Evolutionary conservation across 2,797 vertebrate genomes (phyloP), one percentile per base, ranked within the genome.

Genomic region (Anas bernieri): DNA sequence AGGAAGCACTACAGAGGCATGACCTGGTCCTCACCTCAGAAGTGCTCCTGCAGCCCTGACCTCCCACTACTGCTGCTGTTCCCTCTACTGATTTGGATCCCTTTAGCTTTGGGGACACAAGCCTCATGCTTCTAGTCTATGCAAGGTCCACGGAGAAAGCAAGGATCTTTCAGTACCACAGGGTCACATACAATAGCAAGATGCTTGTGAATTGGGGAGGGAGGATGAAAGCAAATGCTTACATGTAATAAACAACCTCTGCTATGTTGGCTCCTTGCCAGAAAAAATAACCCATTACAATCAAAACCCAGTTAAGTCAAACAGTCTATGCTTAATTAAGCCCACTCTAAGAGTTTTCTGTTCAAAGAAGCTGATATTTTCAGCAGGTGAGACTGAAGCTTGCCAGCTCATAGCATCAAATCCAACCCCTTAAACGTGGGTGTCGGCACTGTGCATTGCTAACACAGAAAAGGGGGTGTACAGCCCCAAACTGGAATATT

Each of bases 341-440:
- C 48, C 72, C 39, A 62, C 82, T 96, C 85, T 91, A 84, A 93
- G 91, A 95, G 81, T 67, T 93, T 90, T 95, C 94, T 96, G 91
- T 95, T 93, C 86, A 95, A 93, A 96, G 96, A 91, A 96, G 90
- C 92, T 89, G 90, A 90, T 97, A 78, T 88, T 97, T 98, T 95
- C 96, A 96, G 94, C 94, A 98, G 96, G 97, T 97, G 98, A 97
- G 97, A 98, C 85, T 97, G 97, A 98, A 97, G 92, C 87, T 97
- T 92, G 95, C 96, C 98, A 98, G 97, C 93, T 91, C 87, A 56
- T 76, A 89, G 43, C 74, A 97, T 70, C 88, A 86, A 95, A 90
- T 31, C 91, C 66, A 93, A 97, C 74, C 20, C 50, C 56, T 77
- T 55, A 87, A 86, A 92, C 0, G 1, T 59, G 77, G 55, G 83